Evolutionary conservation across 2,113 vertebrate genomes (phyloP), one percentile per base, ranked within the genome.

Genomic region (Tyrannus savana): DNA sequence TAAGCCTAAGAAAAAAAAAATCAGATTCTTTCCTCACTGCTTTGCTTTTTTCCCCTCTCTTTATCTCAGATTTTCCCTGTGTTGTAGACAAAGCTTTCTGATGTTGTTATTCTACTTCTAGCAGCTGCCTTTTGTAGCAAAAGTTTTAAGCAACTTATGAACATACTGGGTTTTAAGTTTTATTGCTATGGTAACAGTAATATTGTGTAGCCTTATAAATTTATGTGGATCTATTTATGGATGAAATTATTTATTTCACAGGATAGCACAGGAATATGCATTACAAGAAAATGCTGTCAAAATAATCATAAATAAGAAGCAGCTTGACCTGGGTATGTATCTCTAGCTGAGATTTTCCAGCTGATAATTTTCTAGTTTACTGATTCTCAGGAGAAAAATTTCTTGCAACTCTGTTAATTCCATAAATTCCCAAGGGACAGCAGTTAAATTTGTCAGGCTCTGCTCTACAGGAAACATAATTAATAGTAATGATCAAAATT

Each of bases 301-400:
- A 98, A 97, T 98, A 84, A 97, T 98, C 68, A 97, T 98, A 95
- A 98, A 98, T 93, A 98, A 98, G 97, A 98, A 98, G 74, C 97
- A 98, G 33, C 98, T 98, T 77, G 98, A 98, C 47, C 92, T 98
- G 78, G 98, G 98, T 98, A 98, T 39, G 98, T 97, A 84, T 56
- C 8, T 55, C 59, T 77, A 41, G 39, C 39, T 41, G 39, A 41
- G 39, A 41, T 41, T 41, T 41, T 41, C 39, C 13, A 41, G 39
- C 39, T 41, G 12, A 22, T 81, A 8, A 49, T 66, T 62, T 56
- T 79, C 74, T 76, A 35, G 30, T 60, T 93, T 31, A 27, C 37
- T 50, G 53, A 18, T 69, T 91, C 22, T 90, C 35, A 28, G 22
- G 74, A 74, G 33, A 62, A 62, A 79, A 53, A 10, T 24, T 33